Conservation (phyloP, 2,888 invertebrate species). For the Drosophila dives region DNA sequence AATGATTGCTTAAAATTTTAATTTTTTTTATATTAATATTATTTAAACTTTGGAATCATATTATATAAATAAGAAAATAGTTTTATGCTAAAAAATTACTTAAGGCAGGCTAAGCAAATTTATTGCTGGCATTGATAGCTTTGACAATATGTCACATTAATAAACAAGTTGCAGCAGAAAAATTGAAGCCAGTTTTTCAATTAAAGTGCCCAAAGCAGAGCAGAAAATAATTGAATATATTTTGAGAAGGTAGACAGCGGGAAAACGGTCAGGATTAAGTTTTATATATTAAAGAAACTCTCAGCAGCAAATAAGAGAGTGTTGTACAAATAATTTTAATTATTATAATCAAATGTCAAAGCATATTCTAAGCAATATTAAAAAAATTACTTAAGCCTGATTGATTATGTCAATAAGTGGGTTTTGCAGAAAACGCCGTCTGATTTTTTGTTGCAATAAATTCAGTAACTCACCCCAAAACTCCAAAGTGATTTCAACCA, state of each 20-base stretch:
- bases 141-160: constrained; percentile 50
- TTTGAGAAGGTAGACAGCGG: background rate
- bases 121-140: constrained; percentile 32
- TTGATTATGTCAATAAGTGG: background rate
- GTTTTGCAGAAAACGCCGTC: too few relatives aligned
- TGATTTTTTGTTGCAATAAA: background rate
- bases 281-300: background rate
- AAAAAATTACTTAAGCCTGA: background rate
- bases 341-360: background rate
- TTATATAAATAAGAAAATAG: background rate
- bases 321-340: background rate
- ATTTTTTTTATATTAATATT: too few relatives aligned
- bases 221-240: constrained; percentile 32
- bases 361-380: too few relatives aligned
- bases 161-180: constrained; percentile 23
- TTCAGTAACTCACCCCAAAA: constrained; percentile 18
- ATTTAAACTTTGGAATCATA: background rate
- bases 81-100: background rate
- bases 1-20: background rate
- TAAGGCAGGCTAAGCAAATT: constrained; percentile 7
- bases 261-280: background rate
- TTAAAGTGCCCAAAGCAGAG: constrained; percentile 45
- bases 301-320: background rate
- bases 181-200: constrained; percentile 36
- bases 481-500: constrained; percentile 6